Base-by-base conservation (phyloP, 2,888 invertebrate species). In the Minunthozetes semirufus region DNA sequence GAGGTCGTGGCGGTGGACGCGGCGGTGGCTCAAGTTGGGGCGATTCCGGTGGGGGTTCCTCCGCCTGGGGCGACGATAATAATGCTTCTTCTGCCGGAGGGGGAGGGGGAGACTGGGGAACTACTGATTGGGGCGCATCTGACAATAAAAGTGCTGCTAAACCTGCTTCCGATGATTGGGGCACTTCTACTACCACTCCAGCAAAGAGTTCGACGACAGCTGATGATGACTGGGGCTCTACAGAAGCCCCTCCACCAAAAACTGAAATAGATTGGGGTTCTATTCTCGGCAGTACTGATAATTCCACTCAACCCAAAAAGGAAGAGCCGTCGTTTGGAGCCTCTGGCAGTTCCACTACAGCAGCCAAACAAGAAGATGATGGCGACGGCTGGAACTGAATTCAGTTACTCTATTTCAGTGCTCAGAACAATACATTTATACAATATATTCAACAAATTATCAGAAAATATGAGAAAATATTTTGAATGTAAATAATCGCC, bases 381-480 rank as follows among this genome's bases (percentile, higher is more conserved):
- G n/a, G n/a, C 59, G 59, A 59, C 59, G 59, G 59, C 8, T 59
- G 59, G 59, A 59, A 59, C 22, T 59, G 25, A 59, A 22, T 50
- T 15, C n/a, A 4, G 50, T 8, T 33, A n/a, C n/a, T n/a, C n/a
- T n/a, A n/a, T 33, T 33, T 4, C 9, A 6, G 33, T 33, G 33
- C 9, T 33, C 5, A 33, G 9, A 4, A 33, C 33, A n/a, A n/a
- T n/a, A n/a, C n/a, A n/a, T n/a, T n/a, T n/a, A n/a, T n/a, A n/a
- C n/a, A n/a, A n/a, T n/a, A n/a, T n/a, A n/a, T n/a, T n/a, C n/a
- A n/a, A n/a, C n/a, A n/a, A 33, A 33, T 33, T 33, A 33, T 33
- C 33, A 33, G 33, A 33, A 33, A 33, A 33, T 33, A 33, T 9
- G 4, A 9, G 9, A 33, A 33, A 33, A 6, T 33, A 33, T 33